A percentile compares a stretch with the other conserved stretches of the same genome.
These are phyloP conservation scores for Petrocephalus schoutedeni DNA, from an alignment of 2,797 vertebrate genomes.

Conservation along the genomic window DNA sequence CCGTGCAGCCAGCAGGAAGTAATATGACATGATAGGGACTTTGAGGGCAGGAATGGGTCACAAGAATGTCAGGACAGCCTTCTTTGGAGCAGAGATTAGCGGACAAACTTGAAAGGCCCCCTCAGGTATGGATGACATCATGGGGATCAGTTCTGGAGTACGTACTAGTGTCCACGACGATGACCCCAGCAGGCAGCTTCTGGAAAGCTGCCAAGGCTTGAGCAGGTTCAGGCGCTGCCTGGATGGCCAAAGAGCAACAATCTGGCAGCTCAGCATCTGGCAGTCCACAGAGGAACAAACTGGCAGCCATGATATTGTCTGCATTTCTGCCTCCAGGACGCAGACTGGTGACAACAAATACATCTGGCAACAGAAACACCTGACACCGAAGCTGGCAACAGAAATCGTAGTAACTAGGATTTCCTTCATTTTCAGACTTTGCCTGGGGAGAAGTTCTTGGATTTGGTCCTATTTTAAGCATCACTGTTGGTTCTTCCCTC, in stretches of 20 bases:
- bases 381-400: neutral
- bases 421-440: neutral
- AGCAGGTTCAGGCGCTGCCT: neutral
- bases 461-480: neutral
- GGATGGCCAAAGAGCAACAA: neutral
- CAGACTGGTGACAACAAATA: conserved; percentile 7
- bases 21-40: neutral
- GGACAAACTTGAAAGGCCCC: neutral
- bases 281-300: neutral
- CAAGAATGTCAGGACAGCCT: neutral
- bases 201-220: neutral
- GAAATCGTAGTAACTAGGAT: neutral
- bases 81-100: neutral
- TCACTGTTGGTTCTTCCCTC: neutral
- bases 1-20: neutral
- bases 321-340: neutral
- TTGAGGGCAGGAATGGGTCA: neutral
- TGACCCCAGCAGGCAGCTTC: neutral
- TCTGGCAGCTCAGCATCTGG: neutral
- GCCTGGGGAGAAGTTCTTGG: neutral
- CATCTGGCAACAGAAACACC: conserved; percentile 6
- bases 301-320: neutral
- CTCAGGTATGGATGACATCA: neutral
- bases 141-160: neutral
- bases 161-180: neutral